Evolutionary conservation across 1,140 invertebrate genomes (phyloP), one percentile per base, ranked within the genome.

Genomic region (Apis cerana): DNA sequence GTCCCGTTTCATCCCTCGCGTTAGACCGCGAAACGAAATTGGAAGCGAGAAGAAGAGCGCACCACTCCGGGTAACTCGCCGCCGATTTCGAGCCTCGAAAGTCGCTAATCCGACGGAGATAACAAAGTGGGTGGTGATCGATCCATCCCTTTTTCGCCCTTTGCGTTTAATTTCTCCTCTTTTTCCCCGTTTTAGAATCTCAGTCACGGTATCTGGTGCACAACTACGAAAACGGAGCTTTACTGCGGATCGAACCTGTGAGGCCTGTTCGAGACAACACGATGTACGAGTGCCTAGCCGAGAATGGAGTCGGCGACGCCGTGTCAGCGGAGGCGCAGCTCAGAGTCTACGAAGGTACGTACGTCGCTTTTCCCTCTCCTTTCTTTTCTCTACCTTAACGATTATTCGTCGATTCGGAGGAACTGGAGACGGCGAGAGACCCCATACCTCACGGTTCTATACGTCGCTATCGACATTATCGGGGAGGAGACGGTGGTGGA

Each of bases 281-380:
- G 54, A 96, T 96, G 2, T 99, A 99, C 94, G 98, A 99, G 93
- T 99, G 99, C 93, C 96, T 99, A 71, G 99, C 98, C 1, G 98
- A 99, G 94, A 99, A 99, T 94, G 97, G 98, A 43, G 97, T 98
- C 15, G 98, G 98, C 3, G 98, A 99, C 94, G 97, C 98, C 19
- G 98, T 99, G 78, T 96, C 96, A 83, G 97, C 98, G 61, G 96
- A 97, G 85, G 98, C 98, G 48, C 97, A 96, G 61, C 96, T 99
- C 82, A 96, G 96, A 72, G 98, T 99, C 80, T 97, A 98, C 94
- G 96, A 98, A 96, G 96, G 98, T 98, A 95, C 95, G 97, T 95
- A n/a, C n/a, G 62, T 10, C 17, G 9, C 17, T 13, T 56, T 2
- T 59, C 19, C 0, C 13, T 4, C 2, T 0, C 1, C 9, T 5